Conservation (phyloP, 2,113 vertebrate species). For the Ranitomeya imitator region DNA sequence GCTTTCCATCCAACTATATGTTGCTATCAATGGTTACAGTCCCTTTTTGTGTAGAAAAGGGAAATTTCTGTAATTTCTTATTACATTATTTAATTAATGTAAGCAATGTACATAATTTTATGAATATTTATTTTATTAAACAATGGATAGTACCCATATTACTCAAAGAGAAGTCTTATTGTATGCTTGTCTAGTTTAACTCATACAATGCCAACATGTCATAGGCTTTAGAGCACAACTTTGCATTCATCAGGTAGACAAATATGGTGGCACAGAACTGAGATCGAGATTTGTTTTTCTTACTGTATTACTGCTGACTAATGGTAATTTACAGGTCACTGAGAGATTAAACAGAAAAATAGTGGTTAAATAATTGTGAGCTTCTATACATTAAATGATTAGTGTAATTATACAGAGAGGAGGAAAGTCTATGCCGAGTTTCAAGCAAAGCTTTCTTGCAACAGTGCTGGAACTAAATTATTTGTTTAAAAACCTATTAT, state of each 20-base stretch:
- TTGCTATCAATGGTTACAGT: neutral
- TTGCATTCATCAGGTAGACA: neutral
- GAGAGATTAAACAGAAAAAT: neutral
- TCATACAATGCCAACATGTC: neutral
- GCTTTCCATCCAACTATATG: neutral
- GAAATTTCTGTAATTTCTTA: neutral
- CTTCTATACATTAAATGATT: slow-evolving; percentile 58
- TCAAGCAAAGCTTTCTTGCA: slow-evolving; percentile 51
- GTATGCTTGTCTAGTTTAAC: neutral
- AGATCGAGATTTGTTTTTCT: neutral
- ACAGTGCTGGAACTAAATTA: slow-evolving; percentile 58
- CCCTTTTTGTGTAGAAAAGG: too few relatives aligned
- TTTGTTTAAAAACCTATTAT: slow-evolving; percentile 60
- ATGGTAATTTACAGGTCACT: slow-evolving; percentile 50
- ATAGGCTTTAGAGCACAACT: neutral
- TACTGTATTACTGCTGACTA: slow-evolving; percentile 26
- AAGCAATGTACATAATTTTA: neutral
- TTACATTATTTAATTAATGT: neutral
- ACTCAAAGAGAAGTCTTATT: neutral
- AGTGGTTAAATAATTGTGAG: slow-evolving; percentile 46
- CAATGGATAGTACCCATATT: neutral
- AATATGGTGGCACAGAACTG: neutral
- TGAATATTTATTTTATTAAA: neutral
- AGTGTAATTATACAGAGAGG: slow-evolving; percentile 57
- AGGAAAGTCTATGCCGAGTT: slow-evolving; percentile 58